Evolutionary conservation across 1,140 invertebrate genomes (phyloP).

Genomic region (Oscheius sp.): DNA sequence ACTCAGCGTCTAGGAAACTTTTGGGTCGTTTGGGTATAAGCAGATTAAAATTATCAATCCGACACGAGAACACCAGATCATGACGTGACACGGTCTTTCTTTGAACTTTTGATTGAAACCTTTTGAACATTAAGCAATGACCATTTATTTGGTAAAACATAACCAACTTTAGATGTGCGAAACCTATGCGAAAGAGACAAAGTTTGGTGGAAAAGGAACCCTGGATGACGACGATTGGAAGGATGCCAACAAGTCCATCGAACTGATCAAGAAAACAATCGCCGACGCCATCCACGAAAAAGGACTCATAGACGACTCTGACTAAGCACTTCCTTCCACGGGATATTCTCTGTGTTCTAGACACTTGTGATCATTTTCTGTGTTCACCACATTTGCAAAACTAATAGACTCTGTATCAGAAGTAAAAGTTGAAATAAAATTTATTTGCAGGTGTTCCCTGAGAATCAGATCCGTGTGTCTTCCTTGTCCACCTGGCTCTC

Average conservation of each 20-base stretch:
- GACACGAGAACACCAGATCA: too few relatives aligned
- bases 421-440: background rate
- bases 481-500: too few relatives aligned
- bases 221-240: conserved; percentile 31
- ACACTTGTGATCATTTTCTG: too few relatives aligned
- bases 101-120: too few relatives aligned
- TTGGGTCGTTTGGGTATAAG: too few relatives aligned
- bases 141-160: too few relatives aligned
- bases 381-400: background rate
- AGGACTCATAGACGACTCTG: conserved; percentile 18
- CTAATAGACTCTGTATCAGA: background rate
- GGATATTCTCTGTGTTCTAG: background rate
- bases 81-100: too few relatives aligned
- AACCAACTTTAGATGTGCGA: conserved; percentile 25
- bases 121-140: too few relatives aligned
- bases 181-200: conserved; percentile 32
- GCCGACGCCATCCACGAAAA: conserved; percentile 32
- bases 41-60: too few relatives aligned
- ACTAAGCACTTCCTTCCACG: background rate
- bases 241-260: conserved; percentile 30
- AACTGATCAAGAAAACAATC: conserved; percentile 33
- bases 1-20: too few relatives aligned
- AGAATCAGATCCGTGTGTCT: background rate
- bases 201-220: conserved; percentile 28
- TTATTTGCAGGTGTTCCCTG: background rate